phyloP scores from a whole-genome alignment of 2,797 vertebrate genomes.

The Pangasius djambal region DNA sequence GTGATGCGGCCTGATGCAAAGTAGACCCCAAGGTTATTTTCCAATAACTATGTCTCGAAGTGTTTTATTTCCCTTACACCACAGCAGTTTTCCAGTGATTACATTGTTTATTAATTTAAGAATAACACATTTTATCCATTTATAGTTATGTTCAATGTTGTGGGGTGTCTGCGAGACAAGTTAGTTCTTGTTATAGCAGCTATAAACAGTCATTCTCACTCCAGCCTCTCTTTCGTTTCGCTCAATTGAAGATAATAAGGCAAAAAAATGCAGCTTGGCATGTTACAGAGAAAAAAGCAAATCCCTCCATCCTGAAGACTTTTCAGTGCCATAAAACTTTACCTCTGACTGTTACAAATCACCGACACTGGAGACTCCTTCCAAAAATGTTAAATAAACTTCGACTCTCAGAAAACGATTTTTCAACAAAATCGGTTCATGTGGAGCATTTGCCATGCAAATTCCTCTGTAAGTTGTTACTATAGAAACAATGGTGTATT shows the following conservation, averaged over 20 bases:
- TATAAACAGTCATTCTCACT: neutral
- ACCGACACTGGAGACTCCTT: neutral
- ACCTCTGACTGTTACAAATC: neutral
- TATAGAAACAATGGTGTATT: neutral
- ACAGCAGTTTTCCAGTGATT: neutral
- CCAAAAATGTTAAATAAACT: neutral
- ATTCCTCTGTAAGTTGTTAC: neutral
- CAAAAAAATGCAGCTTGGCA: neutral
- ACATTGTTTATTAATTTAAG: neutral
- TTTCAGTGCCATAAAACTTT: neutral
- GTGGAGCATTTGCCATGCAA: neutral
- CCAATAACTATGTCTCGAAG: neutral
- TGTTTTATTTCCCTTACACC: slow-evolving; percentile 1
- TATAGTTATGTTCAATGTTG: neutral
- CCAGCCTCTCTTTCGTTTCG: neutral
- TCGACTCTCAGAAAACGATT: neutral
- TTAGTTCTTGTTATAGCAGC: neutral
- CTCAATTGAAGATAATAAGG: neutral
- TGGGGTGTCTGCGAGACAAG: neutral
- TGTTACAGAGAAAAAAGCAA: neutral
- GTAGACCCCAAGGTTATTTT: neutral
- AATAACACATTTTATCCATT: neutral
- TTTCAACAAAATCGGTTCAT: too few species aligned
- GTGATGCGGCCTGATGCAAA: neutral
- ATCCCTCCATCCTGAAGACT: neutral